Conservation (phyloP, 2,888 invertebrate species). For the Carterocephalus palaemon region DNA sequence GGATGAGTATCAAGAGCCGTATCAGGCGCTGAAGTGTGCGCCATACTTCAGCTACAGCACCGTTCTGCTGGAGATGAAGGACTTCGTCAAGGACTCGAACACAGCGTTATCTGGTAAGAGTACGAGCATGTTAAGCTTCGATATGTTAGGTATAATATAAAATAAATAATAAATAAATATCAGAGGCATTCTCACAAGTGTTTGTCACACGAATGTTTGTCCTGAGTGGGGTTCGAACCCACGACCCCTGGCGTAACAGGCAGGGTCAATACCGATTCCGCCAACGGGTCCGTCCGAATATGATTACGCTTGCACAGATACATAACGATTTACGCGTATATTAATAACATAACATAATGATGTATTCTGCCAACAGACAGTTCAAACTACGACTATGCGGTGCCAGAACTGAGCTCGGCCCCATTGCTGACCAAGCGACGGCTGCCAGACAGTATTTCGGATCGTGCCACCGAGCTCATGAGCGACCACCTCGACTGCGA, state of each 20-base stretch:
- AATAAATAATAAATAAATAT: too few relatives aligned
- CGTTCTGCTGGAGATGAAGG: conserved; percentile 86
- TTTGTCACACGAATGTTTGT: too few relatives aligned
- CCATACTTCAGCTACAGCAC: conserved; percentile 88
- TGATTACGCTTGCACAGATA: too few relatives aligned
- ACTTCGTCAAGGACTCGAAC: conserved; percentile 77
- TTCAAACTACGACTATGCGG: conserved; percentile 86
- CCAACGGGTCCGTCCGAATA: too few relatives aligned
- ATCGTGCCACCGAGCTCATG: conserved; percentile 46
- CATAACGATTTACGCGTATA: too few relatives aligned
- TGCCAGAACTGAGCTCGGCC: conserved; percentile 85
- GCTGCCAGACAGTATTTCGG: conserved; percentile 47
- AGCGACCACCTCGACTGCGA: conserved; percentile 44
- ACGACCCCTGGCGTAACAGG: too few relatives aligned
- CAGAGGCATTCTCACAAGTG: too few relatives aligned
- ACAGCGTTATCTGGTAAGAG: conserved; percentile 60
- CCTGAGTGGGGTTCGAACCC: too few relatives aligned
- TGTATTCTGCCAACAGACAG: conserved; percentile 69
- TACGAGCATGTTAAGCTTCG: background rate
- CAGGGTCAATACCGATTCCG: too few relatives aligned
- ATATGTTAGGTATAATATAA: too few relatives aligned
- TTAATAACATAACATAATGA: background rate
- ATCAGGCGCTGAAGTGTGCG: conserved; percentile 86
- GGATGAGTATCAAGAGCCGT: conserved; percentile 89
- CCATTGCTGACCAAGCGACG: conserved; percentile 78